Percentiles rank a stretch among this genome's conserved stretches.
Conservation (phyloP, 2,797 vertebrate species). For the Squalus acanthias region DNA sequence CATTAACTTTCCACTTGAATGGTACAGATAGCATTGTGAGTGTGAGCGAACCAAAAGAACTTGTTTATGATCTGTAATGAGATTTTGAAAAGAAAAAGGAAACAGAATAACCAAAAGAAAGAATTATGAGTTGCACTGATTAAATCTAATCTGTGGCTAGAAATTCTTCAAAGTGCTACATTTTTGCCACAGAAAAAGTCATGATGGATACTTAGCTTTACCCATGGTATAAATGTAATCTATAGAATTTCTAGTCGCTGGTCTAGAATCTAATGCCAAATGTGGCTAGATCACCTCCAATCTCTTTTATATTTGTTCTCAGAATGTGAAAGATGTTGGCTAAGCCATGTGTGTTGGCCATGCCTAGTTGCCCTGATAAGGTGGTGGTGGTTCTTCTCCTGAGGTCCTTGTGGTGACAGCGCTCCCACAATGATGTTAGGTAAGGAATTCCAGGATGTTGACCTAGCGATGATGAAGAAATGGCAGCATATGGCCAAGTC, state of each 20-base stretch:
- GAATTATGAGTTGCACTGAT: background rate
- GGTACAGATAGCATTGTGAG: background rate
- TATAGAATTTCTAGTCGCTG: background rate
- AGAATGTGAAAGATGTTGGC: background rate
- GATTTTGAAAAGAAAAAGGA: background rate
- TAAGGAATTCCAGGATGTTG: background rate
- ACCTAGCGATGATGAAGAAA: background rate
- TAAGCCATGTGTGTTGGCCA: background rate
- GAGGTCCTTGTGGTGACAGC: too few species aligned
- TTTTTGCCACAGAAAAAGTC: background rate
- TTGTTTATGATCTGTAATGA: background rate
- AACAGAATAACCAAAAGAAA: background rate
- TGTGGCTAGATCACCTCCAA: background rate
- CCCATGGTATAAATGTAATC: background rate
- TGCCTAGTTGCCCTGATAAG: background rate
- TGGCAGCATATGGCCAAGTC: too few species aligned
- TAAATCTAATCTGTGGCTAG: background rate
- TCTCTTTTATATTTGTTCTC: background rate
- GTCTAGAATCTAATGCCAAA: background rate
- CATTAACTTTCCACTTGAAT: background rate
- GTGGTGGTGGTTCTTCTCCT: background rate
- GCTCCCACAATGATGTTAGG: background rate
- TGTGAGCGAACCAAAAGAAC: background rate
- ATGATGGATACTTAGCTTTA: background rate
- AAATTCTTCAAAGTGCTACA: background rate